Evolutionary conservation across 64 coral and sea anemone species (phyloP).

Genomic region (Astreopora myriophthalma): DNA sequence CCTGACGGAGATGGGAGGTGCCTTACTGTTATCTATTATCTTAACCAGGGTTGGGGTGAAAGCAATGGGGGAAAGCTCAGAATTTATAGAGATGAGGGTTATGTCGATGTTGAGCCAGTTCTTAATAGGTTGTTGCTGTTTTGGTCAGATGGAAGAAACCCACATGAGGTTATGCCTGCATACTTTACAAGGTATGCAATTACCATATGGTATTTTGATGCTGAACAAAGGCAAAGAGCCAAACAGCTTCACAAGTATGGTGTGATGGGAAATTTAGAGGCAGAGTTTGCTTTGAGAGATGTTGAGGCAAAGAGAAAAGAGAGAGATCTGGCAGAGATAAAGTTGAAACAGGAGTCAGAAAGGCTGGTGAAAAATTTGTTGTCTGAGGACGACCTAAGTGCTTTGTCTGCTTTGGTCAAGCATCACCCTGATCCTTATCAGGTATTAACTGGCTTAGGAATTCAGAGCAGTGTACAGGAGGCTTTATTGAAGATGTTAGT

Average conservation of each 20-base stretch:
- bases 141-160: slow-evolving; percentile 91
- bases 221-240: slow-evolving; percentile 68
- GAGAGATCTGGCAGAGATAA: slow-evolving; percentile 54
- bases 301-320: slow-evolving; percentile 72
- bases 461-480: slow-evolving; percentile 40
- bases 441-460: neutral
- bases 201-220: slow-evolving; percentile 96
- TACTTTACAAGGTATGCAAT: slow-evolving; percentile 79
- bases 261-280: slow-evolving; percentile 19
- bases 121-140: slow-evolving; percentile 91
- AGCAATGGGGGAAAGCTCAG: slow-evolving; percentile 70
- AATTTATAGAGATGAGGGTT: slow-evolving; percentile 50
- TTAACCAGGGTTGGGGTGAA: slow-evolving; percentile 88
- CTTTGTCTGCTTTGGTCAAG: slow-evolving; percentile 42
- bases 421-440: slow-evolving; percentile 45
- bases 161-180: slow-evolving; percentile 91
- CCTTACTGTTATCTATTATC: slow-evolving; percentile 74
- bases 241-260: slow-evolving; percentile 57
- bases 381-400: slow-evolving; percentile 61
- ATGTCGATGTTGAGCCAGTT: slow-evolving; percentile 85
- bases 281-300: slow-evolving; percentile 54
- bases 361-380: slow-evolving; percentile 45
- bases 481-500: slow-evolving; percentile 54
- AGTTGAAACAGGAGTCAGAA: slow-evolving; percentile 65
- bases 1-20: slow-evolving; percentile 94